Evolutionary conservation across 1,140 invertebrate species (phyloP), one percentile per base, ranked within the genome.

Genomic region (Pogonognathellus flavescens): DNA sequence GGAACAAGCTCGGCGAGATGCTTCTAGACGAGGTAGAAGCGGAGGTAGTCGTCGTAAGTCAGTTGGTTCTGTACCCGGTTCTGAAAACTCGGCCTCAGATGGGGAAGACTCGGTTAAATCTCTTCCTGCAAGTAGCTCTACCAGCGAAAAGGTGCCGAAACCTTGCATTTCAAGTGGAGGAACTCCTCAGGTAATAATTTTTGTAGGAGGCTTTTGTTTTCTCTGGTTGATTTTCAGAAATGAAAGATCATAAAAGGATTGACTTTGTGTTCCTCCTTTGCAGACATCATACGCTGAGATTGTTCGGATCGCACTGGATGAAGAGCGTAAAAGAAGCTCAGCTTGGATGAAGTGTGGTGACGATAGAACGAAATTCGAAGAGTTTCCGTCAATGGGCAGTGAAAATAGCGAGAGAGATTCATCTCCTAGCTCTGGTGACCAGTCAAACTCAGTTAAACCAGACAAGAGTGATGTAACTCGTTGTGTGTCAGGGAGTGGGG

Each of bases 91-190:
- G 0, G 83, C 72, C 13, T 84, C 83, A 0, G 83, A 84, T 57
- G 83, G 76, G 0, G 83, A 84, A 6, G 83, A 84, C n/a, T 84
- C 83, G 4, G 83, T 84, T 4, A 76, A 76, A 22, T 84, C 83
- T 60, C 55, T 84, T 0, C 83, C 83, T 4, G 83, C 83, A 1
- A 70, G 59, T 14, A 80, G 83, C 31, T 80, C 83, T 18, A 52
- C 83, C 0, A 53, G 70, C 8, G 83, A 84, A 10, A 53, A 76
- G 22, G 76, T 84, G 2, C 83, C 83, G 3, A 84, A 84, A 41
- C 83, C 83, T 4, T 80, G 83, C 31, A 59, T 57, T 18, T 80
- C 70, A 0, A 84, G 70, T 25, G 83, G 83, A 7, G 83, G 83
- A 31, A 84, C 83, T 6, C 83, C 83, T 14, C 83, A 84, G 83